A percentile compares a stretch with the other conserved stretches of the same genome.
Evolutionary conservation across 2,888 invertebrate species (phyloP).

Genomic region (Lasioglossum oenotherae): DNA sequence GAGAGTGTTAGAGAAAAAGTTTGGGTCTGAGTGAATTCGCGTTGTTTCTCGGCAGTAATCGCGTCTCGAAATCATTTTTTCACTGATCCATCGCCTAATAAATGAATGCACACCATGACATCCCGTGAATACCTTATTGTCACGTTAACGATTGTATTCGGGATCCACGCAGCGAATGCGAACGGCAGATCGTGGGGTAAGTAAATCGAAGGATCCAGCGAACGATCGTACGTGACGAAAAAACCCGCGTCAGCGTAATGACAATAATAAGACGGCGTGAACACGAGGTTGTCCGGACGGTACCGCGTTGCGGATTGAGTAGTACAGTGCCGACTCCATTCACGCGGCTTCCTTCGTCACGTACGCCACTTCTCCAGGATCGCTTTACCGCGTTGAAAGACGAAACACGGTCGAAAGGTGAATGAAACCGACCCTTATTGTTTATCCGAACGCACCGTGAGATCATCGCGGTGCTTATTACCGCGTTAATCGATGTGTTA

Average conservation of each 20-base stretch:
- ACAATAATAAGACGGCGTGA: background rate
- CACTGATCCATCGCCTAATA: constrained; percentile 33
- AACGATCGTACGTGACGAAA: constrained; percentile 17
- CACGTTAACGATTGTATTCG: constrained; percentile 58
- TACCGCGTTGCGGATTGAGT: constrained; percentile 47
- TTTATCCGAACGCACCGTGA: background rate
- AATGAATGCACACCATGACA: constrained; percentile 72
- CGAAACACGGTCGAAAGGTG: constrained; percentile 50
- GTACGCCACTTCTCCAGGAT: constrained; percentile 77
- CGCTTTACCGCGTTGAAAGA: constrained; percentile 45
- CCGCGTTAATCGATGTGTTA: background rate
- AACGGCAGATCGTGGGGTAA: constrained; percentile 80
- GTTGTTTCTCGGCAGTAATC: background rate
- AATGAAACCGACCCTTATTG: constrained; percentile 58
- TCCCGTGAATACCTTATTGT: constrained; percentile 63
- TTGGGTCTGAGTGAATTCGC: background rate
- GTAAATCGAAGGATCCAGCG: constrained; percentile 47
- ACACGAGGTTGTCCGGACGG: constrained; percentile 36
- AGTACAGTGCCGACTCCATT: constrained; percentile 75
- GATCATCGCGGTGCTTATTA: background rate
- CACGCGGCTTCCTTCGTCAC: constrained; percentile 78
- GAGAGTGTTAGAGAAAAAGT: constrained; percentile 22
- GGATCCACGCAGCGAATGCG: constrained; percentile 59
- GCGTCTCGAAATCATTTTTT: background rate
- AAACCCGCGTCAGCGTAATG: constrained; percentile 5